Evolutionary conservation across 2,888 invertebrate genomes (phyloP).

Genomic region (Zaprionus obscuricornis): DNA sequence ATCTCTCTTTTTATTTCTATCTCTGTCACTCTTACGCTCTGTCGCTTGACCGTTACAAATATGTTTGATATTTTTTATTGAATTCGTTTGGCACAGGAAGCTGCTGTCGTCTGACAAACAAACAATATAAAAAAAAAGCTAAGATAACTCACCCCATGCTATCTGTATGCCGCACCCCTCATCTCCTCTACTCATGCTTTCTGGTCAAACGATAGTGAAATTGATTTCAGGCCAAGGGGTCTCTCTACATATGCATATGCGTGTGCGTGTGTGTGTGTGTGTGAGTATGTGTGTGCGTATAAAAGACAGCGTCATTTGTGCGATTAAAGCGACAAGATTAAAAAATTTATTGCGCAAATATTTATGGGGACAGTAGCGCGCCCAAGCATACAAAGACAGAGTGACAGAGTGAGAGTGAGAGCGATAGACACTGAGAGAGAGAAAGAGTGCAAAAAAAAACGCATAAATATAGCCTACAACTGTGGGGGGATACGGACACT

Average conservation of each 20-base stretch:
- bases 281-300: constrained; percentile 45
- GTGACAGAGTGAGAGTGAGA: too few species aligned
- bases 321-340: constrained; percentile 84
- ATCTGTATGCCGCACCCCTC: neutral
- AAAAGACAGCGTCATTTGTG: constrained; percentile 82
- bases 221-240: constrained; percentile 79
- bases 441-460: constrained; percentile 16
- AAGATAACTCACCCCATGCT: constrained; percentile 1
- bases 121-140: constrained; percentile 56
- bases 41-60: constrained; percentile 64
- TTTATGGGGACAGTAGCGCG: constrained; percentile 79
- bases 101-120: constrained; percentile 58
- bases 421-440: too few species aligned
- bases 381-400: constrained; percentile 22
- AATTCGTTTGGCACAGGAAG: constrained; percentile 56
- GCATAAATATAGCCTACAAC: constrained; percentile 53
- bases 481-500: constrained; percentile 58
- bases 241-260: constrained; percentile 44
- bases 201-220: constrained; percentile 74
- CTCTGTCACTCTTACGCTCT: neutral
- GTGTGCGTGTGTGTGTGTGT: constrained; percentile 13
- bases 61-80: constrained; percentile 74
- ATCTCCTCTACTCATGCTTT: neutral
- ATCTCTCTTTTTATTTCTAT: neutral
- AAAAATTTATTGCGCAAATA: constrained; percentile 84